A percentile compares a stretch with the other conserved stretches of the same genome.
These are phyloP conservation scores for Benitochromis conjunctus DNA, from an alignment of 2,113 vertebrate genomes.

Conservation along the genomic window DNA sequence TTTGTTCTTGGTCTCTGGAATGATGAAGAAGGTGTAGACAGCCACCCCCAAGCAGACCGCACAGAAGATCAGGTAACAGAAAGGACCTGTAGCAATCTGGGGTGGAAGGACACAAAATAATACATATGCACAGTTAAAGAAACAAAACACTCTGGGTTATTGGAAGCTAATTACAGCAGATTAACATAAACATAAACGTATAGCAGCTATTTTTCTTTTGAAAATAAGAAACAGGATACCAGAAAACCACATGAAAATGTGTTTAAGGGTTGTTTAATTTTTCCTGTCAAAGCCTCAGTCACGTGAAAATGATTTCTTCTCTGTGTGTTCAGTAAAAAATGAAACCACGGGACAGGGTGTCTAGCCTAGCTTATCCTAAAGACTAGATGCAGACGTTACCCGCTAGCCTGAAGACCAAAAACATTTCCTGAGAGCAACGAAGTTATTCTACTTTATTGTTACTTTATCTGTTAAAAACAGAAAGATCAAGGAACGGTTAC, in stretches of 20 bases:
- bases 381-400: neutral
- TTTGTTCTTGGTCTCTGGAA: constrained; percentile 89
- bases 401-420: neutral
- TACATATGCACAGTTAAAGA: neutral
- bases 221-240: neutral
- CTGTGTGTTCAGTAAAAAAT: neutral
- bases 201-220: too few species aligned
- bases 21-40: constrained; percentile 74
- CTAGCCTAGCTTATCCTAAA: neutral
- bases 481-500: neutral
- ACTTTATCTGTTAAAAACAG: neutral
- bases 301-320: neutral
- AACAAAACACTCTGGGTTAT: neutral
- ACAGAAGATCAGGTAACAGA: constrained; percentile 86
- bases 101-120: neutral
- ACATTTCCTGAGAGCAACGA: neutral
- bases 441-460: neutral
- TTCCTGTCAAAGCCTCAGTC: neutral
- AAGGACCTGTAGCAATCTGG: constrained; percentile 80
- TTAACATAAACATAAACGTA: neutral
- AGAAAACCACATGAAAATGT: neutral
- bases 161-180: neutral
- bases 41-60: constrained; percentile 77
- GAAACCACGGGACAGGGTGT: neutral
- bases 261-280: neutral